Percentiles rank a stretch among this genome's conserved stretches.
Evolutionary conservation across 2,797 vertebrate genomes (phyloP).

Genomic region (Syngnathus acus): DNA sequence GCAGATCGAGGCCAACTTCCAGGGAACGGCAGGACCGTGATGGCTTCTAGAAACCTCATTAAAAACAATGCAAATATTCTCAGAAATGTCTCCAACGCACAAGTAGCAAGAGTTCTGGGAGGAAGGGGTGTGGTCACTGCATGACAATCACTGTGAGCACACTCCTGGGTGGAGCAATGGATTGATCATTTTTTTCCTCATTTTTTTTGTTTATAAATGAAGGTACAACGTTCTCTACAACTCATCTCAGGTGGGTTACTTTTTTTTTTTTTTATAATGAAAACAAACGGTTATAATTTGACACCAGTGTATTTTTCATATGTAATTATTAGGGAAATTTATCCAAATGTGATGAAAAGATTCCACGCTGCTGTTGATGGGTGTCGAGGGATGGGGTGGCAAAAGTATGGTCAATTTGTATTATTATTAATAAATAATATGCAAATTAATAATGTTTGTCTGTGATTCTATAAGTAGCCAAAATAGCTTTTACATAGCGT

Average conservation of each 20-base stretch:
- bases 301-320: not conserved
- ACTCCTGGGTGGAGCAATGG: not conserved
- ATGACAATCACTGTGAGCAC: not conserved
- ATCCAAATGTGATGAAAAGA: not conserved
- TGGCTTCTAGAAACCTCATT: not conserved
- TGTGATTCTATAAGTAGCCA: not conserved
- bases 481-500: not conserved
- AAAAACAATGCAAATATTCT: not conserved
- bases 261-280: not conserved
- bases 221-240: not conserved
- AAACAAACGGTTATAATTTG: not conserved
- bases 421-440: not conserved
- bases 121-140: not conserved
- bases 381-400: not conserved
- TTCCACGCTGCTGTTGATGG: not conserved
- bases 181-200: not conserved
- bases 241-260: not conserved
- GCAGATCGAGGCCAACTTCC: slow-evolving; percentile 81
- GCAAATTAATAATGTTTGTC: not conserved
- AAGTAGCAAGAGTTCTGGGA: not conserved
- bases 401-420: not conserved
- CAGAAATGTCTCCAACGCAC: not conserved
- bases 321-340: not conserved
- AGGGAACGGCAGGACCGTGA: slow-evolving; percentile 47
- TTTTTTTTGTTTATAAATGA: not conserved